Base-by-base conservation (phyloP, 2,797 vertebrate genomes). In the Pelodytes ibericus region DNA sequence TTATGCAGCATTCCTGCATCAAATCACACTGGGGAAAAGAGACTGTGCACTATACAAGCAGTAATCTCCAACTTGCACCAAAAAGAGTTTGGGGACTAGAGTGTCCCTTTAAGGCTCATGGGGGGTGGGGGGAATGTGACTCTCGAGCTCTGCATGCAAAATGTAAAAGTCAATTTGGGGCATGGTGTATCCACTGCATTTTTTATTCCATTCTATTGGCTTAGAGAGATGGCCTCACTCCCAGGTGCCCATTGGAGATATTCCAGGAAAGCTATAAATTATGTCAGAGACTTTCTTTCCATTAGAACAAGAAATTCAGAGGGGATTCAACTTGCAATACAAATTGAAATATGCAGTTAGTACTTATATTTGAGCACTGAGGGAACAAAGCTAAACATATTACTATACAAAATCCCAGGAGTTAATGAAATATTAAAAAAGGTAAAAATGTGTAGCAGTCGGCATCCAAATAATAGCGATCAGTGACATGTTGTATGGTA, bases 281-380 rank as follows among this genome's bases (percentile, higher is more conserved):
- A 53, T 53, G n/a, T 53, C 22, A 11, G 49, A 53, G 49, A 53
- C 49, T 53, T 20, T 20, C 49, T 22, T 24, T 53, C 49, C 49
- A 53, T 22, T 53, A 53, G 20, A 24, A 22, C 2, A 24, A 53
- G 49, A 24, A 53, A 53, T 22, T 7, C 49, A 47, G n/a, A 53
- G n/a, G 49, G 49, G 49, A 53, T 53, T 53, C 11, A 20, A 20
- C 20, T 53, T 53, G 22, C 49, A 53, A 53, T 53, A 53, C 49
- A 53, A 16, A 53, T n/a, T 24, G 49, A 53, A 24, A 53, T 53
- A 53, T 53, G 49, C 20, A 24, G 7, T 11, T 22, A 53, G 2
- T 2, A 22, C 20, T 24, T 53, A 1, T 53, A 53, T 53, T 8
- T 7, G n/a, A 22, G n/a, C 8, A 53, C 8, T 3, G 8, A 11